phyloP scores from a whole-genome alignment of 2,113 vertebrate genomes.

The Onychostoma macrolepis region DNA sequence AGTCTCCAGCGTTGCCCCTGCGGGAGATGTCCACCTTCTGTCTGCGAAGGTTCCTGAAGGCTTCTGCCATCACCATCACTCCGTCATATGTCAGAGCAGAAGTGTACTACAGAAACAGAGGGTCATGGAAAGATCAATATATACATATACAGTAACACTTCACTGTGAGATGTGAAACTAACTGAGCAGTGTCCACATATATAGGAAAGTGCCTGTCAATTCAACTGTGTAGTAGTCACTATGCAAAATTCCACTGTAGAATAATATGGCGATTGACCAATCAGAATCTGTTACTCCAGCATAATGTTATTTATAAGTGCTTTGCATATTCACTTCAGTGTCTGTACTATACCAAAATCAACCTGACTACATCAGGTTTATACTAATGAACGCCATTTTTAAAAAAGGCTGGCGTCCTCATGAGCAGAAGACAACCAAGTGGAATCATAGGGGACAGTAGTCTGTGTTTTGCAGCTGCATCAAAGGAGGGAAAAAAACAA shows the following conservation, averaged over 20 bases:
- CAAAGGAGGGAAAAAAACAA: background rate
- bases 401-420: background rate
- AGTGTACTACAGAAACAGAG: constrained; percentile 83
- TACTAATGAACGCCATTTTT: constrained; percentile 1
- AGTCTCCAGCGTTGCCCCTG: constrained; percentile 95
- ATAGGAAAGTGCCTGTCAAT: background rate
- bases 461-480: constrained; percentile 36
- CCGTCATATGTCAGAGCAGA: constrained; percentile 97
- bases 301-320: background rate
- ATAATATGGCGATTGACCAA: background rate
- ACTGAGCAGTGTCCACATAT: background rate
- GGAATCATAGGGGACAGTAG: background rate
- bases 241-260: background rate
- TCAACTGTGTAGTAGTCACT: background rate
- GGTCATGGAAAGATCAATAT: background rate
- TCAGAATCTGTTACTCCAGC: background rate
- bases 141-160: background rate
- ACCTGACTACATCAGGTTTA: background rate
- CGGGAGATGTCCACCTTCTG: constrained; percentile 98
- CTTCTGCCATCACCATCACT: constrained; percentile 98
- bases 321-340: background rate
- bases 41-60: constrained; percentile 92
- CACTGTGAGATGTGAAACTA: too few species aligned
- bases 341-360: background rate
- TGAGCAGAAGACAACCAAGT: constrained; percentile 11